Percentiles rank a stretch among this genome's conserved stretches.
Conservation (phyloP, 2,113 vertebrate species). For the Corythoichthys intestinalis region DNA sequence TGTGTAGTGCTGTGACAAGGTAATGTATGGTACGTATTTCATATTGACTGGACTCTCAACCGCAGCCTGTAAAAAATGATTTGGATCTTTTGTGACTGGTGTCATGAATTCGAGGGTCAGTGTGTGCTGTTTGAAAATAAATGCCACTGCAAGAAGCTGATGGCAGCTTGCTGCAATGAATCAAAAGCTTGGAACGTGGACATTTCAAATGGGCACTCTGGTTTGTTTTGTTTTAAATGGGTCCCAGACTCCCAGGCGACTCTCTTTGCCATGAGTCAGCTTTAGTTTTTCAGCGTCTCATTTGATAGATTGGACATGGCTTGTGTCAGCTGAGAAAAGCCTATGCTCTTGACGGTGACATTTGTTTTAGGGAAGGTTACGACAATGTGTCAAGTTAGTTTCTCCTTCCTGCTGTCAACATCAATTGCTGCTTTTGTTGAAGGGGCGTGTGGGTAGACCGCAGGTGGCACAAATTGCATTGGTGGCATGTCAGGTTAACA, state of each 20-base stretch:
- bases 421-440: constrained; percentile 49
- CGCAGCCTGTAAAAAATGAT: background rate
- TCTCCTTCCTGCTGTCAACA: constrained; percentile 61
- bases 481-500: constrained; percentile 59
- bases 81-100: background rate
- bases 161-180: background rate
- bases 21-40: no score
- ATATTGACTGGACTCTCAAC: background rate
- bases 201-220: background rate
- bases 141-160: background rate
- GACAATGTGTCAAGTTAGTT: constrained; percentile 56
- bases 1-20: background rate
- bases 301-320: constrained; percentile 42
- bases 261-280: constrained; percentile 38
- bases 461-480: constrained; percentile 62
- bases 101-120: background rate
- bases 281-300: constrained; percentile 27
- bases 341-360: constrained; percentile 49
- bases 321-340: constrained; percentile 35
- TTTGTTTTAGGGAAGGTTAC: constrained; percentile 68
- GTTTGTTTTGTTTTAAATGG: constrained; percentile 7
- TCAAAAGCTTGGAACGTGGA: background rate
- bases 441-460: constrained; percentile 26
- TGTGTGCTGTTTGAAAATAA: background rate
- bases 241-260: constrained; percentile 9